Base-by-base conservation (phyloP, 2,888 invertebrate species). In the Caenorhabditis afra region DNA sequence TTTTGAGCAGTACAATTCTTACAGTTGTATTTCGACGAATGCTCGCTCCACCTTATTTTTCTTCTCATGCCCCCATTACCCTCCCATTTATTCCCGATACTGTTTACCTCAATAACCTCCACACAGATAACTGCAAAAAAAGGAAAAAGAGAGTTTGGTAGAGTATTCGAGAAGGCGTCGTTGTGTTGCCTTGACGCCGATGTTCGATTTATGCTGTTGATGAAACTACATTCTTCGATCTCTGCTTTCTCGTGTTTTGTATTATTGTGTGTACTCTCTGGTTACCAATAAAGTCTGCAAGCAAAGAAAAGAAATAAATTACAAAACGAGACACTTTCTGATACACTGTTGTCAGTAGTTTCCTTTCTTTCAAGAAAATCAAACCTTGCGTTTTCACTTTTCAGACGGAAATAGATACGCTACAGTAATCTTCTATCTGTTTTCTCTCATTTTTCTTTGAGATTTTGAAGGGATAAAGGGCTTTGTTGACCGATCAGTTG, bases 401-500 rank as follows among this genome's bases (percentile, higher is more conserved):
- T 8, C 4, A 41, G 41, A 14, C 41, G 41, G 41, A 41, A 41
- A 29, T 29, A 29, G 29, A 29, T 29, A 29, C 29, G 41, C 41
- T 41, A 41, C 41, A 41, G 41, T 41, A 41, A 11, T 41, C 14
- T 29, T 3, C 7, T 29, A 5, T 29, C 29, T 3, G 3, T 29
- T 29, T 29, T 7, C 29, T 29, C 29, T 29, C 37, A 37, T 52
- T n/a, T 61, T 68, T 23, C n/a, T 47, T 12, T 18, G 18, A 12
- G 35, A n/a, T 7, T 37, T 44, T n/a, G 44, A 61, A 16, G 14
- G 8, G 41, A 44, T 61, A 23, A 41, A 62, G 71, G 55, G 61
- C 35, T 62, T 29, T 62, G 62, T 71, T 71, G 71, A 70, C 61
- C 52, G 8, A 44, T 23, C 44, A 52, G 41, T 18, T 41, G 57